Conservation (phyloP, 2,888 invertebrate species). For the Pherbina coryleti region DNA sequence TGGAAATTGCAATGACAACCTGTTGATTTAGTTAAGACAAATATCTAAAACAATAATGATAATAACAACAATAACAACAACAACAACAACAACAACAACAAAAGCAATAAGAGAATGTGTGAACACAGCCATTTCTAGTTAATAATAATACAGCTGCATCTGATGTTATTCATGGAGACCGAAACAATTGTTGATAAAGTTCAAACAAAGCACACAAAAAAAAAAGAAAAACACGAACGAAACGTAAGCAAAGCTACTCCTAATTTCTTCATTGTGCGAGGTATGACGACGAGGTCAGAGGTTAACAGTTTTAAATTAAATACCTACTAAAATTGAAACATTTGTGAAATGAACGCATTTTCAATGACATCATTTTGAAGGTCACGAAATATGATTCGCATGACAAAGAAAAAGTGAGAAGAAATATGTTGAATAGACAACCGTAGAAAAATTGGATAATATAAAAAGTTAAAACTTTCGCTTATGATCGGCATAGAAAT, state of each 20-base stretch:
- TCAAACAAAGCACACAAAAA: neutral
- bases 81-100: too few species aligned
- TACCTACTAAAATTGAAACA: neutral
- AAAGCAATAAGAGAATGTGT: too few species aligned
- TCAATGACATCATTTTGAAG: slow-evolving; percentile 13
- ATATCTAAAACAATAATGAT: too few species aligned
- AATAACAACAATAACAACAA: too few species aligned
- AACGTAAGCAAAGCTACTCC: neutral
- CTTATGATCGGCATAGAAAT: too few species aligned
- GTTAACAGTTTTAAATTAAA: slow-evolving; percentile 23
- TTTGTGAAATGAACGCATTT: neutral
- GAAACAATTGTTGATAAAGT: neutral
- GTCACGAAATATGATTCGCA: neutral
- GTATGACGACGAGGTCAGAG: slow-evolving; percentile 7
- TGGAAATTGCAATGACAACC: slow-evolving; percentile 5
- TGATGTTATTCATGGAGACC: neutral
- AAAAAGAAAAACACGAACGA: neutral
- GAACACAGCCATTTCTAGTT: too few species aligned
- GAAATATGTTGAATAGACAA: neutral
- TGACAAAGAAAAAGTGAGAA: neutral
- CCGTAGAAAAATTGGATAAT: too few species aligned
- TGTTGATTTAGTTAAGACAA: neutral
- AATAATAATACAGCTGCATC: neutral
- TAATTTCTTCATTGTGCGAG: neutral
- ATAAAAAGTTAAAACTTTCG: too few species aligned